Percentiles rank a stretch among this genome's conserved stretches.
Evolutionary conservation across 1,140 invertebrate genomes (phyloP).

Genomic region (Ladona fulva): DNA sequence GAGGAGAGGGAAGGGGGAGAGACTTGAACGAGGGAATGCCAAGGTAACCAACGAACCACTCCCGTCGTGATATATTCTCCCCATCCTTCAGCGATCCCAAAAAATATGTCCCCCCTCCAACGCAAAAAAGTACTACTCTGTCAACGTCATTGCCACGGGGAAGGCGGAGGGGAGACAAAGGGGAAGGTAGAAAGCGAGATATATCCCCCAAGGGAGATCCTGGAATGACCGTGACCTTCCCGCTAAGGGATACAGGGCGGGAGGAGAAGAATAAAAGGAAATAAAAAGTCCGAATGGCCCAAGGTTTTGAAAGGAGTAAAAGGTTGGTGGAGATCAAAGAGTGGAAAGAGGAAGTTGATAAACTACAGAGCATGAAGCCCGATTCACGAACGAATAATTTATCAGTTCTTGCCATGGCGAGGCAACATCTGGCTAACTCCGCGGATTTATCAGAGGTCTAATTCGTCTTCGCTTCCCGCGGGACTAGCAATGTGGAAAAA

Average conservation of each 20-base stretch:
- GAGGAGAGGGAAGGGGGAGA: neutral
- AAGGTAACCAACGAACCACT: neutral
- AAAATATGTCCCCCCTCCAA: conserved; percentile 4
- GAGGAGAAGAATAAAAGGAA: conserved; percentile 1
- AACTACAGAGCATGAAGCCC: conserved; percentile 2
- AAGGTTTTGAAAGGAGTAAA: conserved; percentile 6
- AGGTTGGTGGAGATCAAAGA: neutral
- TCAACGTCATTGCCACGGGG: neutral
- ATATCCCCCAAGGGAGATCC: neutral
- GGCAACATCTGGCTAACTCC: neutral
- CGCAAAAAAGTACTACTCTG: conserved; percentile 9
- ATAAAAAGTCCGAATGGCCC: neutral
- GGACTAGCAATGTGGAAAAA: neutral
- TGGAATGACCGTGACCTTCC: conserved; percentile 2
- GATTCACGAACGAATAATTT: conserved; percentile 5
- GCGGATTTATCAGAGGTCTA: neutral
- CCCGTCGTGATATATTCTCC: conserved; percentile 1
- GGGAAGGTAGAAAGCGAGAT: neutral
- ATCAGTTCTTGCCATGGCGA: neutral
- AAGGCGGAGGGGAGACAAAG: neutral
- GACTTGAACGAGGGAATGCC: neutral
- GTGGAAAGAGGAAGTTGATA: neutral
- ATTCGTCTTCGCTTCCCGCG: conserved; percentile 3
- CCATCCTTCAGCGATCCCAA: conserved; percentile 7
- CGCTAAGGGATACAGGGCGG: conserved; percentile 1